These are phyloP conservation scores for Germaria angustata DNA, from an alignment of 2,888 invertebrate species.

Conservation along the genomic window DNA sequence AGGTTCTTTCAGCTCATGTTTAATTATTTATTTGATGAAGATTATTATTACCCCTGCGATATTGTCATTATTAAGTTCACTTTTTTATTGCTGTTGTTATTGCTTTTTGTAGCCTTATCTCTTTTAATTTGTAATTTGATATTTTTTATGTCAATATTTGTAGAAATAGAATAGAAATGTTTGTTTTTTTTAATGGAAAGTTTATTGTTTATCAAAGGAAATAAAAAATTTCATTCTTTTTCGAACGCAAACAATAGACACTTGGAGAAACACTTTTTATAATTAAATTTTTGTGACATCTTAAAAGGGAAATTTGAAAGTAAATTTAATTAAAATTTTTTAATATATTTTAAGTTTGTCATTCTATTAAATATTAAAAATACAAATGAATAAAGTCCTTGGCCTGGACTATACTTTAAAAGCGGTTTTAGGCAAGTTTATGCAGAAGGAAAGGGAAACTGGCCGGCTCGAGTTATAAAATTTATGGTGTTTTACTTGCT, in stretches of 20 bases:
- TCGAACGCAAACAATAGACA: neutral
- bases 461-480: too few species aligned
- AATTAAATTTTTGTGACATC: conserved; percentile 33
- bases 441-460: too few species aligned
- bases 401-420: too few species aligned
- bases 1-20: neutral
- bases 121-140: conserved; percentile 39
- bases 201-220: neutral
- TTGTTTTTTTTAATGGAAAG: neutral
- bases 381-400: too few species aligned
- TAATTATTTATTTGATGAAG: neutral
- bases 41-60: neutral
- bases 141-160: conserved; percentile 50
- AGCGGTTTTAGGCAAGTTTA: too few species aligned
- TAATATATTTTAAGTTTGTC: neutral
- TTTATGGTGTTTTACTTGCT: too few species aligned
- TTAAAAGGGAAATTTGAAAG: conserved; percentile 12
- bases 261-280: conserved; percentile 8
- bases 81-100: neutral
- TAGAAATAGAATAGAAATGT: conserved; percentile 36
- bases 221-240: conserved; percentile 7
- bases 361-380: neutral
- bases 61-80: conserved; percentile 5
- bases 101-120: neutral
- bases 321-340: neutral